Evolutionary conservation across 2,113 vertebrate species (phyloP).

Genomic region (Gopherus evgoodei): DNA sequence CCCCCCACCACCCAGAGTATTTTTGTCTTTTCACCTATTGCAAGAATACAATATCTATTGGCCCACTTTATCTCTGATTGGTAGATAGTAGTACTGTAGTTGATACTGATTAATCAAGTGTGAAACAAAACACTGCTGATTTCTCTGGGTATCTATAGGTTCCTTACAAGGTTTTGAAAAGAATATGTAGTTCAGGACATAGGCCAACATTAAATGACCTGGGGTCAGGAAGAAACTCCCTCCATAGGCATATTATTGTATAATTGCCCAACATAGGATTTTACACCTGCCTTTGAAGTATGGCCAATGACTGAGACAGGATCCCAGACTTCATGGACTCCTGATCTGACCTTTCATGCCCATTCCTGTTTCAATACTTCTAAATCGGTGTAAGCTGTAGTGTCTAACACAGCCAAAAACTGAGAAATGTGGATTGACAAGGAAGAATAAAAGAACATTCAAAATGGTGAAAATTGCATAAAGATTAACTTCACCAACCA

Average conservation of each 20-base stretch:
- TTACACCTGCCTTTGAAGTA: background rate
- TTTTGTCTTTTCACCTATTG: background rate
- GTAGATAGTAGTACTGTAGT: background rate
- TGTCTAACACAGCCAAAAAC: background rate
- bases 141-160: background rate
- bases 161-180: background rate
- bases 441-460: background rate
- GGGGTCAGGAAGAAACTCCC: background rate
- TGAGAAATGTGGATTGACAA: background rate
- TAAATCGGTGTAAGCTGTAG: background rate
- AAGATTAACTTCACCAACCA: background rate
- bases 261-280: background rate
- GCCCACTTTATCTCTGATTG: slow-evolving; percentile 29
- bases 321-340: background rate
- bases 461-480: background rate
- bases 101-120: slow-evolving; percentile 1
- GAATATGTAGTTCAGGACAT: background rate
- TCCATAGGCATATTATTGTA: background rate
- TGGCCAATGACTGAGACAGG: background rate
- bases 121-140: background rate
- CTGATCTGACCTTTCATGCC: too few relatives aligned
- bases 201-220: background rate
- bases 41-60: background rate
- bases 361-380: background rate
- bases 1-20: background rate